phyloP scores from a whole-genome alignment of 1,140 invertebrate species.

The Eupristina koningsbergeri region DNA sequence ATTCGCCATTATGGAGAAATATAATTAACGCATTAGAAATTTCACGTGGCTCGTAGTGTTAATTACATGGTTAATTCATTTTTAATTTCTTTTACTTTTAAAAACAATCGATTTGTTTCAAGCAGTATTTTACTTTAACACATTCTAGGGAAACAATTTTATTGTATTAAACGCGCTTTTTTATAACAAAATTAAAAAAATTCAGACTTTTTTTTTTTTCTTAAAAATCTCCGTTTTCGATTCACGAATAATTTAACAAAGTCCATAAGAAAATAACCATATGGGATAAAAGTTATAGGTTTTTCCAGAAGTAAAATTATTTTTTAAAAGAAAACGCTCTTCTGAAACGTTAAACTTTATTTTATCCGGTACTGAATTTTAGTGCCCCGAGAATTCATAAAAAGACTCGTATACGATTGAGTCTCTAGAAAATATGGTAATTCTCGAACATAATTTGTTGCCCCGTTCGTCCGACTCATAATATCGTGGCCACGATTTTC shows the following conservation, averaged over 20 bases:
- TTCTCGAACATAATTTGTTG: background rate
- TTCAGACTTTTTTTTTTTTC: too few relatives aligned
- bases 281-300: background rate
- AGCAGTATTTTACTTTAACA: too few relatives aligned
- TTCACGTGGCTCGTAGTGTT: background rate
- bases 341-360: background rate
- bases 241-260: too few relatives aligned
- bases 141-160: too few relatives aligned
- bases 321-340: background rate
- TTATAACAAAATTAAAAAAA: too few relatives aligned
- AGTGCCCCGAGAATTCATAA: background rate
- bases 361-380: background rate
- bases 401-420: background rate
- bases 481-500: background rate
- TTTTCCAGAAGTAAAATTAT: background rate
- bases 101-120: background rate
- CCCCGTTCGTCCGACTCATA: background rate
- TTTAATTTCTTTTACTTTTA: background rate
- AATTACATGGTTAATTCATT: background rate
- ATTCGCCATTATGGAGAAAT: background rate
- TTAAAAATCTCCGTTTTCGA: too few relatives aligned
- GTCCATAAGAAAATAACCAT: too few relatives aligned
- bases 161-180: too few relatives aligned
- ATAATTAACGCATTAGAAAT: background rate
- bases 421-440: background rate